phyloP scores from a whole-genome alignment of 2,888 invertebrate species.

The Thelaira solivaga region DNA sequence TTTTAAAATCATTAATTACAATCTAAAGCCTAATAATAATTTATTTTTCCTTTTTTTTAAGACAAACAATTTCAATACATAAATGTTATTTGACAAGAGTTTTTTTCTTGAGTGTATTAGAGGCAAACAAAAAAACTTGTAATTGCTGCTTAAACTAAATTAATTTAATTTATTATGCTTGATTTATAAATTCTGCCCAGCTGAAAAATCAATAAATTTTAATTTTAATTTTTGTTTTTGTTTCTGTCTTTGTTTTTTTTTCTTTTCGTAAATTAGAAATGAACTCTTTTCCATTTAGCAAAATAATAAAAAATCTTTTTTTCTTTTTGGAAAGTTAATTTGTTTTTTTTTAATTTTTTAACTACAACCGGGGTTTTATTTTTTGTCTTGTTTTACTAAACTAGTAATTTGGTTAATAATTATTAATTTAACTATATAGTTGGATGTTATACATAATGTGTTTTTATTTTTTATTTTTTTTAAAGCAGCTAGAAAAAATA shows the following conservation, averaged over 20 bases:
- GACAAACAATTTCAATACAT: too few relatives aligned
- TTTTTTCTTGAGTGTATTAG: too few relatives aligned
- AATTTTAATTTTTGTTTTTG: neutral
- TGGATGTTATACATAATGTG: too few relatives aligned
- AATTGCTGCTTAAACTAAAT: too few relatives aligned
- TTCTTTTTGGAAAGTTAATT: neutral
- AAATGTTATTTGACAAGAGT: too few relatives aligned
- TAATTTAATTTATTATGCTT: neutral
- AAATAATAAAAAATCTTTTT: neutral
- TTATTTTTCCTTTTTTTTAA: too few relatives aligned
- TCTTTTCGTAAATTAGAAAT: neutral
- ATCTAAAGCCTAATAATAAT: too few relatives aligned
- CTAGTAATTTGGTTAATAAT: conserved; percentile 4
- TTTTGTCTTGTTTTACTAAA: neutral
- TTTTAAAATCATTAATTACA: too few relatives aligned
- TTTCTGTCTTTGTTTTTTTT: too few relatives aligned
- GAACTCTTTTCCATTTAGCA: conserved; percentile 9
- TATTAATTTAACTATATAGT: too few relatives aligned
- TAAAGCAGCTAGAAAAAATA: conserved; percentile 22
- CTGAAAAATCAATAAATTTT: conserved; percentile 28
- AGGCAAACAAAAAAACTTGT: too few relatives aligned
- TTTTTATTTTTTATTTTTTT: neutral
- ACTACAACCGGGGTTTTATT: conserved; percentile 44
- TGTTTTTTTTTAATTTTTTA: conserved; percentile 20
- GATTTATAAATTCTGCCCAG: conserved; percentile 15